These are phyloP conservation scores for Theocolax elegans DNA, from an alignment of 1,140 invertebrate genomes.

Conservation along the genomic window DNA sequence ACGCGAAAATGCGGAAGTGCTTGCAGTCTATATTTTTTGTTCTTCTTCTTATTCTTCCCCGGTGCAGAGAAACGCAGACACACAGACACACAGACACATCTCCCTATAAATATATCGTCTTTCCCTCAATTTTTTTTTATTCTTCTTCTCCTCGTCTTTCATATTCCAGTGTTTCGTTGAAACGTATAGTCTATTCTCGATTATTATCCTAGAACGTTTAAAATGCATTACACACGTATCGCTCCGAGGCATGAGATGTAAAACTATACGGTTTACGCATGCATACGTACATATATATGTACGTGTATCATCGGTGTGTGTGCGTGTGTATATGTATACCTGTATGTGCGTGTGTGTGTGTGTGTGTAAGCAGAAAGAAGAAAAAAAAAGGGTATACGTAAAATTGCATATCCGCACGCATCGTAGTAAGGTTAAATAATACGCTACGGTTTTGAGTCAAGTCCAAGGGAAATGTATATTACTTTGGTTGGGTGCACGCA, in stretches of 20 bases:
- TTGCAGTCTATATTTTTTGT: conserved; percentile 28
- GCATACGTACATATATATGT: neutral
- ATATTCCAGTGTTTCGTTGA: conserved; percentile 10
- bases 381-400: too few relatives aligned
- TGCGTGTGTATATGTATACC: neutral
- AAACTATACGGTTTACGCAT: neutral
- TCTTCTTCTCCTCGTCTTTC: conserved; percentile 13
- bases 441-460: too few relatives aligned
- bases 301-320: neutral
- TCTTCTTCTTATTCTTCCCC: neutral
- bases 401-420: too few relatives aligned
- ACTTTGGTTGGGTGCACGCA: conserved; percentile 26
- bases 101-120: too few relatives aligned
- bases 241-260: neutral
- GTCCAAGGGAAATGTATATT: conserved; percentile 13
- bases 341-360: too few relatives aligned
- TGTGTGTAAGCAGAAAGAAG: too few relatives aligned
- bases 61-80: too few relatives aligned
- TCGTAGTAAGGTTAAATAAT: too few relatives aligned
- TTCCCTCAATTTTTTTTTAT: neutral
- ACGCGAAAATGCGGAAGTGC: conserved; percentile 37
- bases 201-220: conserved; percentile 30
- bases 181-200: conserved; percentile 1
- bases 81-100: too few relatives aligned
- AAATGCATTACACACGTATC: neutral